Conservation (phyloP, 92 coral and sea anemone genomes). For the Metridium senile region DNA sequence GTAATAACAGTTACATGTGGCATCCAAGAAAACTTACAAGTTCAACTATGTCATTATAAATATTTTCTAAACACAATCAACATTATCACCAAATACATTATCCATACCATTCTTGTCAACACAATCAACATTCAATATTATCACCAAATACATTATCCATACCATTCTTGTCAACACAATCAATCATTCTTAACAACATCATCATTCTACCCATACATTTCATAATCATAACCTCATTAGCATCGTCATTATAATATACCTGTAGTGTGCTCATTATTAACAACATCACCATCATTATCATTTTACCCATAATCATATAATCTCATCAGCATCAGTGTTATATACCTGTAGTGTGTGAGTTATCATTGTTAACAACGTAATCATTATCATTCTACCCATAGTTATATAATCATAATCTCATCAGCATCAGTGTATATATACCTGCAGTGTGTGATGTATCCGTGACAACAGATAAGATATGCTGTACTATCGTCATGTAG, state of each 20-base stretch:
- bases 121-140: background rate
- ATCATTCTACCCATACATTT: background rate
- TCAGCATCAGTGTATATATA: too few relatives aligned
- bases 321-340: too few relatives aligned
- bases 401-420: background rate
- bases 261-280: too few relatives aligned
- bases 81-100: background rate
- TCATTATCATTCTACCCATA: background rate
- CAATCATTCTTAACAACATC: background rate
- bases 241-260: too few relatives aligned
- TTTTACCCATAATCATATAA: background rate
- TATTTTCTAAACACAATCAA: background rate
- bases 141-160: background rate
- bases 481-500: constrained; percentile 88
- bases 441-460: constrained; percentile 98
- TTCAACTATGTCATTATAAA: too few relatives aligned
- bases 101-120: background rate
- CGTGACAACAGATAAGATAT: constrained; percentile 92
- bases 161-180: background rate
- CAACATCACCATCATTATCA: background rate
- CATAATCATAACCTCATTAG: too few relatives aligned
- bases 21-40: background rate
- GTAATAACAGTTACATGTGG: background rate
- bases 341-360: constrained; percentile 96
- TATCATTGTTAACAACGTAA: constrained; percentile 92